Base-by-base conservation (phyloP, 2,888 invertebrate species). In the Operophtera brumata region DNA sequence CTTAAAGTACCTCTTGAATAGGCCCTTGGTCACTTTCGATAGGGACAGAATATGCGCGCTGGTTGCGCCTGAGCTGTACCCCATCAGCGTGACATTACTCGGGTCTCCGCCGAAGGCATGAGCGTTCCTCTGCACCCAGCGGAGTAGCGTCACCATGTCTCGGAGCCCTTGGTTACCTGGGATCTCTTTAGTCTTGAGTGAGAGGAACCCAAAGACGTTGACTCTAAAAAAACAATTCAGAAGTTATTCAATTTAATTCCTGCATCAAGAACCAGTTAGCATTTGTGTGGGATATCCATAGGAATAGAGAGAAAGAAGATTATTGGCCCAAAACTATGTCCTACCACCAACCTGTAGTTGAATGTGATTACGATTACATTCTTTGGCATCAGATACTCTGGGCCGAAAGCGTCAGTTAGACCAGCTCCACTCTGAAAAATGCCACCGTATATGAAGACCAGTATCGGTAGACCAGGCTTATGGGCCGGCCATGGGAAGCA, bases 151-250 rank as follows among this genome's bases (percentile, higher is more conserved):
- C 13, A 82, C 57, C 39, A 70, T 64, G 59, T 86, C 86, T 0
- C 84, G 76, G 7, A 86, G 60, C 0, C 81, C 86, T 34, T 76
- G 76, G 71, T 86, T 86, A 11, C 85, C 86, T 5, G 86, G 86
- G 8, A 83, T 65, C 42, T 70, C 64, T 1, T 69, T 40, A 1
- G 77, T 69, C 58, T 75, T 72, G 11, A 84, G 69, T 4, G 41
- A 48, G 0, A 52, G 35, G 32, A 52, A 47, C 25, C 44, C 44
- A 39, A 50, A 25, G 2, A 49, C 43, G n/a, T 51, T 32, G 54
- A 77, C 73, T 70, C 70, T 35, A 12, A 36, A 5, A 13, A 35
- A 11, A 6, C 6, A 20, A 20, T 20, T 20, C 9, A 30, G 30
- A 30, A 7, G 1, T 2, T 30, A 20, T 20, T 20, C 2, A 20